Base-by-base conservation (phyloP, 2,888 invertebrate genomes). In the Clusia tigrina region DNA sequence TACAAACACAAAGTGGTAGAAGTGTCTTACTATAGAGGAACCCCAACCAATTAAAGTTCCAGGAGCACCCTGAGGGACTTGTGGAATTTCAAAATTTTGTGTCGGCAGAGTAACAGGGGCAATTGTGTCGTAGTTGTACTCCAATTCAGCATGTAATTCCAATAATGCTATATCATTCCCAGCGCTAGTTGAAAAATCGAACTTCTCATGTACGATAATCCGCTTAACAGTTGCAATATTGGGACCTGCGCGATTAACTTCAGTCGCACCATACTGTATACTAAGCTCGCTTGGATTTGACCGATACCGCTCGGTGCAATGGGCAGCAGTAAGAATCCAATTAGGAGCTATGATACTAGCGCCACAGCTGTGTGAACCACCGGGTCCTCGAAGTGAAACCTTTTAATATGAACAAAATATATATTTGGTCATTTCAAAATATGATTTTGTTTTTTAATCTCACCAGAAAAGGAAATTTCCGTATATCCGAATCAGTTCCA, bases 111-210 rank as follows among this genome's bases (percentile, higher is more conserved):
- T 58, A 0, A 83, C 80, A 1, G 80, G 75, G 2, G 73, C 71
- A 61, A 78, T 60, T 2, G 68, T 71, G 60, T 67, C 66, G 25
- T 71, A 66, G 57, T 80, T 77, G 17, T 74, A 78, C 15, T 66
- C 53, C 9, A 83, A 68, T 1, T 78, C 69, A 0, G 59, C 66
- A 1, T 56, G 61, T 60, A 82, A 70, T 77, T 83, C 72, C 22
- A 86, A 58, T 24, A 86, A 62, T 2, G 84, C 80, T 17, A 85
- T 81, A 38, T 86, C 86, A 61, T 84, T 84, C 62, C 83, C 81
- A 54, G 78, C 78, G 6, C 66, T 65, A 0, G 66, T 61, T 2
- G 0, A 2, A 0, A 69, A 71, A 61, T 72, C 66, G 69, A 81
- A 85, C 0, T 54, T 17, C 6, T 81, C 76, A 51, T 85, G 86